phyloP scores from a whole-genome alignment of 2,888 invertebrate genomes.

The Pterobdella sp. region DNA sequence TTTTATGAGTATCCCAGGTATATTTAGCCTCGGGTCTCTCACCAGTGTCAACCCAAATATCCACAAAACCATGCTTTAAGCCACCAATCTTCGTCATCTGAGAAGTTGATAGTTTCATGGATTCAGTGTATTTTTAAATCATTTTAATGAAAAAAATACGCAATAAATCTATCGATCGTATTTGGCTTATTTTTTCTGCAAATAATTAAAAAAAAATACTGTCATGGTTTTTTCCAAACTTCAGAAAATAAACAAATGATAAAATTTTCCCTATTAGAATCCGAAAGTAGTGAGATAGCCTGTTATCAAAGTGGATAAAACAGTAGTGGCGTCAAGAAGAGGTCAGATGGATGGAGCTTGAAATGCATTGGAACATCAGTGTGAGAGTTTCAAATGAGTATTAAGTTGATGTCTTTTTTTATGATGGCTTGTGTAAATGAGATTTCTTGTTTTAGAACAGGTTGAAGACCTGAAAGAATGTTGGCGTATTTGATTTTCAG shows the following conservation, averaged over 20 bases:
- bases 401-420: too few species aligned
- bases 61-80: slow-evolving; percentile 43
- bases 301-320: too few species aligned
- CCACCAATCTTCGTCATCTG: slow-evolving; percentile 23
- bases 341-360: too few species aligned
- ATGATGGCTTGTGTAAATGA: too few species aligned
- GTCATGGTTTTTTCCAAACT: not conserved
- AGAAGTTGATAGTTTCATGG: not conserved
- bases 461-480: too few species aligned
- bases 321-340: too few species aligned
- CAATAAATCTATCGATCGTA: not conserved
- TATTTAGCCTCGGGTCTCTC: slow-evolving; percentile 54
- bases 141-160: not conserved
- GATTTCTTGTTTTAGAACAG: too few species aligned
- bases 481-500: too few species aligned
- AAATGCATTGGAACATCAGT: too few species aligned
- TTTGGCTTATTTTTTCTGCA: not conserved
- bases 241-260: not conserved
- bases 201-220: not conserved
- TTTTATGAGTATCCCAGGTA: slow-evolving; percentile 58
- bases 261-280: not conserved
- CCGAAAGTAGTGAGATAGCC: not conserved
- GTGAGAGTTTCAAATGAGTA: too few species aligned
- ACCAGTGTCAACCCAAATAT: slow-evolving; percentile 57
- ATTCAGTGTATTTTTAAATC: not conserved